Conservation (phyloP, 1,140 invertebrate species). For the Lasioglossum albipes region DNA sequence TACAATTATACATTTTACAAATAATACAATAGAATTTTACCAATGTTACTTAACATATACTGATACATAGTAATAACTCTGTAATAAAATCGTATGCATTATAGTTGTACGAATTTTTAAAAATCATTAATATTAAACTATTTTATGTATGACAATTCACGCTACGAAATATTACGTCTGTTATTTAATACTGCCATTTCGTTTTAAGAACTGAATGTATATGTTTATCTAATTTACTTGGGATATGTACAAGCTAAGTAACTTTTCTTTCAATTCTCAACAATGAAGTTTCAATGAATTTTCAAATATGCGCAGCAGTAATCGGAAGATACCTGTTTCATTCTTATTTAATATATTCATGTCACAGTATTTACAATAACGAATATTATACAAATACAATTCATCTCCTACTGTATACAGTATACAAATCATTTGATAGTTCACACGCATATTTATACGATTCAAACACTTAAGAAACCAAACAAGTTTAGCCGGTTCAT, state of each 20-base stretch:
- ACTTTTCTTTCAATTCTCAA: neutral
- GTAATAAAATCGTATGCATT: slow-evolving; percentile 7
- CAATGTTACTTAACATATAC: slow-evolving; percentile 20
- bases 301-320: slow-evolving; percentile 9
- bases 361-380: slow-evolving; percentile 35
- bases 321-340: slow-evolving; percentile 9
- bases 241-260: neutral
- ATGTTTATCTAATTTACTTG: neutral
- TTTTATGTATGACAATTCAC: slow-evolving; percentile 26
- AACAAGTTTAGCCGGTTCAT: neutral
- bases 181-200: slow-evolving; percentile 45
- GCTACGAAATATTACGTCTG: slow-evolving; percentile 20
- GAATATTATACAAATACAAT: slow-evolving; percentile 43
- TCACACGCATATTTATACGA: slow-evolving; percentile 38
- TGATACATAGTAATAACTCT: neutral
- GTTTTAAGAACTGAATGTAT: neutral
- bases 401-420: neutral
- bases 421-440: slow-evolving; percentile 6
- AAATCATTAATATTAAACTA: slow-evolving; percentile 14
- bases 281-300: neutral
- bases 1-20: slow-evolving; percentile 27
- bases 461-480: neutral
- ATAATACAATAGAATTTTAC: slow-evolving; percentile 19
- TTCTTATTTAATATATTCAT: slow-evolving; percentile 16
- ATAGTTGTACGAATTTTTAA: slow-evolving; percentile 15